Base-by-base conservation (phyloP, 37 sponge, comb jelly and placozoan genomes). In the Beroe forskalii region DNA sequence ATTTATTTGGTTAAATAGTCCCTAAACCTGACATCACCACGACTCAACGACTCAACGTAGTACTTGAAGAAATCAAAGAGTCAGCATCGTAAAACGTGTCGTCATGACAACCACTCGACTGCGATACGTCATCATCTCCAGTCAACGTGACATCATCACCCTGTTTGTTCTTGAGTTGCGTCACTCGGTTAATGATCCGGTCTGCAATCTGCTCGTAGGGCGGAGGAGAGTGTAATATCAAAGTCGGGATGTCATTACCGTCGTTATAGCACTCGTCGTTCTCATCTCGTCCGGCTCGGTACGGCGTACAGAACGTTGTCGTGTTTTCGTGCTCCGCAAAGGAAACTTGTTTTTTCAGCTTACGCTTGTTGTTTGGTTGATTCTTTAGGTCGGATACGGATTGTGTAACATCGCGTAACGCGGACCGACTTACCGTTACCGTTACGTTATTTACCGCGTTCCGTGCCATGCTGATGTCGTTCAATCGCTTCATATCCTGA, bases 161-260 rank as follows among this genome's bases (percentile, higher is more conserved):
- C n/a, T n/a, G n/a, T n/a, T n/a, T n/a, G n/a, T n/a, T n/a, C n/a
- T n/a, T n/a, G n/a, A n/a, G n/a, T n/a, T n/a, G n/a, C n/a, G n/a
- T n/a, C n/a, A 48, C 55, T 42, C 86, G 40, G 55, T 80, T 80
- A 43, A 48, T 42, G 27, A 80, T 80, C 12, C 22, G 44, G 43
- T 23, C 86, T 28, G 86, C 86, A 6, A 80, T 80, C 86, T 80
- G 55, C 27, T 80, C 86, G 31, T 80, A 80, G 0, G 86, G 86
- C 25, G 86, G 86, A 4, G 86, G 86, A 3, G 86, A 80, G 27
- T 80, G 86, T 23, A 80, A 12, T 0, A 17, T 43, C 24, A 20
- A 12, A 33, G 22, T 37, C 4, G 66, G 28, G n/a, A 30, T 3
- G 66, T 30, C 4, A 3, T 63, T 24, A 4, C 2, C 23, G 72